Base-by-base conservation (phyloP, 2,888 invertebrate species). In the Nezara viridula region DNA sequence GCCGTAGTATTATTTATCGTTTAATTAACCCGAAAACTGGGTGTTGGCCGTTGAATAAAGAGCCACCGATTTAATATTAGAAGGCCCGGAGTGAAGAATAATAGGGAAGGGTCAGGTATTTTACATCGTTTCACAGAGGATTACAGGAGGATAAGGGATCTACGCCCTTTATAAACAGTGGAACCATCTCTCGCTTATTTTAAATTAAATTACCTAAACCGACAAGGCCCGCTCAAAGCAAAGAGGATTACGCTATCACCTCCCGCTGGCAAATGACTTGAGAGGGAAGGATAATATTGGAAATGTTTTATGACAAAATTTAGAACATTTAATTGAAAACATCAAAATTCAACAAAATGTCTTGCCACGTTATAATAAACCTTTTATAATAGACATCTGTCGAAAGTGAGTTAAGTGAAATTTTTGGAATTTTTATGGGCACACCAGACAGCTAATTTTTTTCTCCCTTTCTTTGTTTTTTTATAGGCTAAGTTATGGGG, bases 161-260 rank as follows among this genome's bases (percentile, higher is more conserved):
- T 44, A n/a, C 44, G 12, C 4, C 44, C 40, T 81, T 81, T n/a
- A n/a, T 81, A 47, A 47, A 47, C 81, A 81, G 81, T n/a, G 81
- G n/a, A 9, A n/a, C n/a, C 81, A 81, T 44, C 81, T 12, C 44
- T 40, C 4, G 81, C 44, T 47, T 47, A 47, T 81, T 81, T 81
- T 81, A 81, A 81, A 81, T 81, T 81, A 44, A 81, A 81, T 81
- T 81, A 81, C 40, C 66, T 32, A 73, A 73, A 73, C 32, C 66
- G 37, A 21, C 66, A 7, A 37, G 32, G 66, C 19, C 66, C 66
- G 32, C 37, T 73, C 66, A 73, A 37, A 19, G 32, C 66, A 73
- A 73, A 73, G 66, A 16, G 32, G 66, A 73, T 73, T 73, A 73
- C 19, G 32, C 7, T 19, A 32, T 32, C 66, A 66, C 66, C 37